These are phyloP conservation scores for Parambassis ranga DNA, from an alignment of 2,797 vertebrate genomes.

Conservation along the genomic window DNA sequence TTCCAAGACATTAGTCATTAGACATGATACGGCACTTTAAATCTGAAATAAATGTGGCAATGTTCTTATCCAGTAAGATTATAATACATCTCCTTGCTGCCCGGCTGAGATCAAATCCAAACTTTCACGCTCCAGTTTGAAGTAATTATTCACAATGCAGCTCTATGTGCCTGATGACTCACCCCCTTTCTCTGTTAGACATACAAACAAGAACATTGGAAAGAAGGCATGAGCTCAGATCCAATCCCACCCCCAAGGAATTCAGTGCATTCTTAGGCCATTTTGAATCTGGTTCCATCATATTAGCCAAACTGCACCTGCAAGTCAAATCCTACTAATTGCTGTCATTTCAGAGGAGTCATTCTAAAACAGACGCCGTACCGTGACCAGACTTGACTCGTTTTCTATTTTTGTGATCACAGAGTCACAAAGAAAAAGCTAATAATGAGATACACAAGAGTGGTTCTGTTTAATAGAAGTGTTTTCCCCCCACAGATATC, in stretches of 20 bases:
- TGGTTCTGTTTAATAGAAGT: not conserved
- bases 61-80: not conserved
- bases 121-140: conserved; percentile 60
- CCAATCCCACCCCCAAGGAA: not conserved
- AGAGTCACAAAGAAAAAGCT: conserved; percentile 1
- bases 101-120: conserved; percentile 28
- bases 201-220: conserved; percentile 15
- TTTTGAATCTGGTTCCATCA: not conserved
- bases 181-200: conserved; percentile 25
- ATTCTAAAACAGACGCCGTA: not conserved
- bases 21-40: not conserved
- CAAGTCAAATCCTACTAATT: conserved; percentile 26
- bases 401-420: conserved; percentile 27
- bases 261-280: not conserved
- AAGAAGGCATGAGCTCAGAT: not conserved
- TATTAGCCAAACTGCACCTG: conserved; percentile 3
- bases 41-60: not conserved
- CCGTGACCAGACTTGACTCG: conserved; percentile 6
- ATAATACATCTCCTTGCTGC: conserved; percentile 2
- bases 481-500: not conserved
- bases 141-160: conserved; percentile 30
- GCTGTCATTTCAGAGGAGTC: conserved; percentile 26
- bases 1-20: conserved; percentile 19
- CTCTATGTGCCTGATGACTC: conserved; percentile 25
- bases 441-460: conserved; percentile 26